Conservation (phyloP, 1,140 invertebrate genomes). For the Tetragnatha versicolor region DNA sequence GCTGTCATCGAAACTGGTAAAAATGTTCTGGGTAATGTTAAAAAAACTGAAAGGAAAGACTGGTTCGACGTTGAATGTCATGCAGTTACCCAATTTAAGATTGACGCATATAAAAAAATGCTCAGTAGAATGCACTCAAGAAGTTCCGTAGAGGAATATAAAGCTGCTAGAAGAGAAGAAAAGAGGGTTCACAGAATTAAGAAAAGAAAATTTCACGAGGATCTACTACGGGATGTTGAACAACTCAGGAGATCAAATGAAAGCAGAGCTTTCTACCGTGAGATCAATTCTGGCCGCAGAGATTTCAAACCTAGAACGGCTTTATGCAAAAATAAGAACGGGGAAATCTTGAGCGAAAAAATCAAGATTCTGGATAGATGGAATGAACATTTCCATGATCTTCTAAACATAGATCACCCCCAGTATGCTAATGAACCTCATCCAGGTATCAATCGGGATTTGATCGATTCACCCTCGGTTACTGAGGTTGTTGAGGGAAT, state of each 20-base stretch:
- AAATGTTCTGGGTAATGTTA: too few species aligned
- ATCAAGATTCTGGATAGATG: neutral
- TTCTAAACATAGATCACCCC: neutral
- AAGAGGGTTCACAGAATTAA: neutral
- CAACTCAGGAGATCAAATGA: neutral
- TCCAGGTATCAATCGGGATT: neutral
- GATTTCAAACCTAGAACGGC: conserved; percentile 1
- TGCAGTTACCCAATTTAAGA: neutral
- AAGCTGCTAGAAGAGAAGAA: neutral
- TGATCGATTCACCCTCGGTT: neutral
- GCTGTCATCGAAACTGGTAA: too few species aligned
- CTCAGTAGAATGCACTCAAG: neutral
- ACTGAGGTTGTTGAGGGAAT: conserved; percentile 1
- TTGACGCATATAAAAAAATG: conserved; percentile 5
- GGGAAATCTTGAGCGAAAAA: too few species aligned
- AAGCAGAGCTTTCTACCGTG: conserved; percentile 2
- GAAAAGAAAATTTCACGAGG: neutral
- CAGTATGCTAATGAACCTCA: too few species aligned
- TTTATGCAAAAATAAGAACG: too few species aligned
- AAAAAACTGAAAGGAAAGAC: neutral
- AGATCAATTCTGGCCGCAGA: neutral
- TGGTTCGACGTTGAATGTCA: neutral
- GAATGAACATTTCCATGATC: conserved; percentile 6
- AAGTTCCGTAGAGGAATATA: neutral
- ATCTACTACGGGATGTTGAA: neutral